Evolutionary conservation across 2,113 vertebrate species (phyloP).

Genomic region (Passer domesticus): DNA sequence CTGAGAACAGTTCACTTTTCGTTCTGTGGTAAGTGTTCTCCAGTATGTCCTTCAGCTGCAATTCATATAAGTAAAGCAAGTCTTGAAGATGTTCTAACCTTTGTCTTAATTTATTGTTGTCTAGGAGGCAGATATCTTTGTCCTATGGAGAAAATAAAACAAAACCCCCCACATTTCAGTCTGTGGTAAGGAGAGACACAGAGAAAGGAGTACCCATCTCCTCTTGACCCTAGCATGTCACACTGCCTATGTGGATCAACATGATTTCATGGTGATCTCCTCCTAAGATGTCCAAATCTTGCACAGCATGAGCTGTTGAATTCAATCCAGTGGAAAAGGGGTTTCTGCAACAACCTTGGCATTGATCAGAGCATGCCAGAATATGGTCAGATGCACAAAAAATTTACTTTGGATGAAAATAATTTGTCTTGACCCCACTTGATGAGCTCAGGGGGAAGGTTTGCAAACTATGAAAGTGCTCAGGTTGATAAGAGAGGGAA

Average conservation of each 20-base stretch:
- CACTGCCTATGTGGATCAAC: not conserved
- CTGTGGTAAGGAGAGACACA: not conserved
- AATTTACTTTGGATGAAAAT: not conserved
- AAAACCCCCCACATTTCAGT: not conserved
- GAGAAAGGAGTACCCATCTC: not conserved
- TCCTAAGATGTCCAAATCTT: not conserved
- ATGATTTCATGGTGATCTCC: not conserved
- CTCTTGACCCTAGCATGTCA: not conserved
- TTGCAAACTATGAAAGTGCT: not conserved
- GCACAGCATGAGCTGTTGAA: not conserved
- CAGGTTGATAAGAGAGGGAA: not conserved
- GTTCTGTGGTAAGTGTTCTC: conserved; percentile 75
- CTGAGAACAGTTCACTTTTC: conserved; percentile 32
- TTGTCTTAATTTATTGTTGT: conserved; percentile 74
- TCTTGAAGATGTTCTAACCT: conserved; percentile 79
- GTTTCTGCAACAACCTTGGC: not conserved
- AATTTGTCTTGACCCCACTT: not conserved
- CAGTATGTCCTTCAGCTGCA: conserved; percentile 79
- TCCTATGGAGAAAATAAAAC: conserved; percentile 53
- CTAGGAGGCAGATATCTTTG: conserved; percentile 72
- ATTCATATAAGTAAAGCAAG: conserved; percentile 72
- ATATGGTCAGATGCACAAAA: not conserved
- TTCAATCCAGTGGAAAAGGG: not conserved
- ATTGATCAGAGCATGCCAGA: not conserved
- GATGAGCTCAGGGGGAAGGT: not conserved